A percentile compares a stretch with the other conserved stretches of the same genome.
Conservation (phyloP, 2,797 vertebrate species). For the Florisuga fusca region DNA sequence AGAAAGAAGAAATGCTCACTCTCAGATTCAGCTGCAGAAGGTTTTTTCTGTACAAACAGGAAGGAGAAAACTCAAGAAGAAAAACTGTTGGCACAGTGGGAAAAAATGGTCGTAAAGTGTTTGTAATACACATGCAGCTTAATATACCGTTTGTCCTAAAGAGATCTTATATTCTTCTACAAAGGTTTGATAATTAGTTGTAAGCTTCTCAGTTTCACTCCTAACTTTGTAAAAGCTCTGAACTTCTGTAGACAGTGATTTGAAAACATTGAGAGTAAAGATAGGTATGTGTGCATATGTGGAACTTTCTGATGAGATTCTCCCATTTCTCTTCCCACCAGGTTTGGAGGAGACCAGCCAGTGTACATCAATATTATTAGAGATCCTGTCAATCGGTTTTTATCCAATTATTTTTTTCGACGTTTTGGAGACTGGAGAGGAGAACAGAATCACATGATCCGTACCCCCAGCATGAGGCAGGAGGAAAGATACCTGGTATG, state of each 20-base stretch:
- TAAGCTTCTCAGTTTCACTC: neutral
- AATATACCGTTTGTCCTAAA: neutral
- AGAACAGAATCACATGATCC: conserved; percentile 97
- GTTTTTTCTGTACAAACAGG: neutral
- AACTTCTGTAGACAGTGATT: neutral
- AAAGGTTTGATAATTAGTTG: neutral
- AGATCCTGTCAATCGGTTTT: conserved; percentile 95
- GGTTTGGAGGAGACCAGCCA: conserved; percentile 96
- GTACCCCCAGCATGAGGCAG: conserved; percentile 97
- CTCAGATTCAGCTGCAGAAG: neutral
- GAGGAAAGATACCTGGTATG: conserved; percentile 98
- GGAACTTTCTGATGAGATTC: conserved; percentile 6
- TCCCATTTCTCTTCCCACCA: conserved; percentile 59
- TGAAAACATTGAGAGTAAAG: neutral
- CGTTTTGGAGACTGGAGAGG: conserved; percentile 98
- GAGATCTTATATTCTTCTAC: neutral
- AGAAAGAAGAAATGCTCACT: neutral
- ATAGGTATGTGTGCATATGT: accelerated
- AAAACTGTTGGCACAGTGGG: neutral
- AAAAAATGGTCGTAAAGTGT: neutral
- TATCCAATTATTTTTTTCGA: conserved; percentile 99
- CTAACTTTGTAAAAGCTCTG: neutral
- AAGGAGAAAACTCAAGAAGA: neutral
- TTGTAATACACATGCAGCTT: neutral
- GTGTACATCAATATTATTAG: conserved; percentile 98